These are phyloP conservation scores for Benthosema pterotum DNA, from an alignment of 2,797 vertebrate species.

Conservation along the genomic window DNA sequence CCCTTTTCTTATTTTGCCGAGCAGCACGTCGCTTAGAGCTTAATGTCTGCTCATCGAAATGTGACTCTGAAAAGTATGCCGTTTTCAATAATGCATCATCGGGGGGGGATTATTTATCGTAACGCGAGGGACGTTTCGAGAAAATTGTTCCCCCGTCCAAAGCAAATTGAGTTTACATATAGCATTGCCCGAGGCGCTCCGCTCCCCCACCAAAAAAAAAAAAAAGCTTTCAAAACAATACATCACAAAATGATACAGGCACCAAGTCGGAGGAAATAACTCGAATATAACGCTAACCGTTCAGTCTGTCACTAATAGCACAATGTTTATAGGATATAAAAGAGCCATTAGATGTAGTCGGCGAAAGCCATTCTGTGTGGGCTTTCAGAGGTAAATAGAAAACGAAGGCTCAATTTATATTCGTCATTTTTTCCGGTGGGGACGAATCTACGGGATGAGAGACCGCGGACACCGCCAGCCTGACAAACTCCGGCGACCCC, in stretches of 20 bases:
- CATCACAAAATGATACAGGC: conserved; percentile 54
- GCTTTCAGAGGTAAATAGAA: neutral
- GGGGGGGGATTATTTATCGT: conserved; percentile 69
- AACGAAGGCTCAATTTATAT: neutral
- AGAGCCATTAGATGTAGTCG: neutral
- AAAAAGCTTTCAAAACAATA: conserved; percentile 28
- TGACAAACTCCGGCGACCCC: conserved; percentile 55
- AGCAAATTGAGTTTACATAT: conserved; percentile 67
- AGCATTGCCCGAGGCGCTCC: conserved; percentile 45
- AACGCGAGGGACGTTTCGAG: conserved; percentile 61
- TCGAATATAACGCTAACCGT: conserved; percentile 31
- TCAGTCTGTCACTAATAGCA: conserved; percentile 27
- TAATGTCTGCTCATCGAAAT: neutral
- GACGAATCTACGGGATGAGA: no score
- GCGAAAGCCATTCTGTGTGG: neutral
- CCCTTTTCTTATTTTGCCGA: conserved; percentile 15
- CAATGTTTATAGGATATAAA: conserved; percentile 8
- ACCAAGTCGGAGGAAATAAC: conserved; percentile 43
- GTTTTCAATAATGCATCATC: conserved; percentile 68
- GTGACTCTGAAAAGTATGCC: neutral
- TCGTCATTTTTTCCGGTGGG: no score
- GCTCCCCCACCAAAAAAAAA: no score
- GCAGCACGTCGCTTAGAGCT: no score
- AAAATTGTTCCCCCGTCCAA: conserved; percentile 58
- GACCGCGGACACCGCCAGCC: conserved; percentile 1